Conservation (phyloP, 2,113 vertebrate species). For the Brachypodius melanocephalos region DNA sequence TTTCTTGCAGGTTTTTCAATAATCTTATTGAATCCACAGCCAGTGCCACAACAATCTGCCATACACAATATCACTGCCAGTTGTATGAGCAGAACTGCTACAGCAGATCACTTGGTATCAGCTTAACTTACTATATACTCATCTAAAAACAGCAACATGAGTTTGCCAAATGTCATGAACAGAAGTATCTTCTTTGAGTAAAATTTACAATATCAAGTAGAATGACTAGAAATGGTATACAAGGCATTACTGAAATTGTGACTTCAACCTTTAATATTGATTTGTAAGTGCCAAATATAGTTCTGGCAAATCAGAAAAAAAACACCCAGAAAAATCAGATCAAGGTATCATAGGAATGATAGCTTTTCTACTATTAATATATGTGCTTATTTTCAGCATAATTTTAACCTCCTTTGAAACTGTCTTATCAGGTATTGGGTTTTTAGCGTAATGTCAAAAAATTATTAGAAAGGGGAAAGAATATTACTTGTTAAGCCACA, state of each 20-base stretch:
- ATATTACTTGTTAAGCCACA: not conserved
- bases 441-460: not conserved
- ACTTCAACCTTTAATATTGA: not conserved
- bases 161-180: not conserved
- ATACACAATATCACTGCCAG: not conserved
- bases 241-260: not conserved
- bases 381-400: not conserved
- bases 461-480: not conserved
- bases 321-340: not conserved
- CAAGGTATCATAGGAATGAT: not conserved
- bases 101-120: not conserved
- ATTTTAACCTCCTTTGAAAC: not conserved
- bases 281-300: not conserved
- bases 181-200: not conserved
- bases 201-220: not conserved
- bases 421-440: not conserved
- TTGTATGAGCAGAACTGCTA: not conserved
- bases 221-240: not conserved
- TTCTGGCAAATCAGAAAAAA: not conserved
- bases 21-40: not conserved
- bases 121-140: not conserved
- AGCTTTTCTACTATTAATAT: not conserved
- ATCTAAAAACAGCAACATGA: not conserved
- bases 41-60: not conserved
- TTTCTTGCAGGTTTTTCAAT: not conserved